phyloP scores from a whole-genome alignment of 2,113 vertebrate genomes.

The Cynopterus brachyotis region DNA sequence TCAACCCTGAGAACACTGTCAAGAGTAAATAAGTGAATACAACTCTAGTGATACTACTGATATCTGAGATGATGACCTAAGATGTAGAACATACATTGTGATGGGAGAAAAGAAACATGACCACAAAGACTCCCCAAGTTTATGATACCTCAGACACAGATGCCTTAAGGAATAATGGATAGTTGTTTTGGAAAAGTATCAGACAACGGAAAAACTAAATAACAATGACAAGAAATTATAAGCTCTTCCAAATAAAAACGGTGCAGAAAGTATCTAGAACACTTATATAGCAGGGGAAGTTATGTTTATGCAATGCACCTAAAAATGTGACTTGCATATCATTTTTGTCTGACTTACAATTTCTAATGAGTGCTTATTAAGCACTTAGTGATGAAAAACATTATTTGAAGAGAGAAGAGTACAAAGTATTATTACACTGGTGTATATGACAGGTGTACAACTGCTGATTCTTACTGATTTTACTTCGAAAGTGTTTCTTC shows the following conservation, averaged over 20 bases:
- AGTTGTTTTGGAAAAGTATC: constrained; percentile 47
- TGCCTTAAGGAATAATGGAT: neutral
- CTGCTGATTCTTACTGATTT: constrained; percentile 22
- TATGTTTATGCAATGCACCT: constrained; percentile 57
- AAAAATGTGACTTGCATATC: constrained; percentile 68
- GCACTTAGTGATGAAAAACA: constrained; percentile 65
- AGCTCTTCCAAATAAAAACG: constrained; percentile 46
- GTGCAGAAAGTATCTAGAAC: constrained; percentile 45
- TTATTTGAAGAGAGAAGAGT: constrained; percentile 68
- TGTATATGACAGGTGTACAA: constrained; percentile 10
- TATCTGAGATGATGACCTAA: constrained; percentile 74
- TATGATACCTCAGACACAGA: constrained; percentile 18
- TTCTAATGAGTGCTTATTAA: constrained; percentile 72
- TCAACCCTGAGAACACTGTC: constrained; percentile 81
- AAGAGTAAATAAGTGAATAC: constrained; percentile 80
- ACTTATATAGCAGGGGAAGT: constrained; percentile 53
- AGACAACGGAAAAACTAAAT: constrained; percentile 19
- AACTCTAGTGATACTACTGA: constrained; percentile 71
- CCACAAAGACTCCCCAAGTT: constrained; percentile 1
- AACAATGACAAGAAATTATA: constrained; percentile 28
- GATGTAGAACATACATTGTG: constrained; percentile 68
- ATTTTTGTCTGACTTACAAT: constrained; percentile 67
- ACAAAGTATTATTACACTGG: constrained; percentile 54
- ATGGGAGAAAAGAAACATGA: constrained; percentile 17
- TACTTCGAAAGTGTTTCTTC: neutral